phyloP scores from a whole-genome alignment of 2,888 invertebrate genomes.

The Ecliptopera silaceata region DNA sequence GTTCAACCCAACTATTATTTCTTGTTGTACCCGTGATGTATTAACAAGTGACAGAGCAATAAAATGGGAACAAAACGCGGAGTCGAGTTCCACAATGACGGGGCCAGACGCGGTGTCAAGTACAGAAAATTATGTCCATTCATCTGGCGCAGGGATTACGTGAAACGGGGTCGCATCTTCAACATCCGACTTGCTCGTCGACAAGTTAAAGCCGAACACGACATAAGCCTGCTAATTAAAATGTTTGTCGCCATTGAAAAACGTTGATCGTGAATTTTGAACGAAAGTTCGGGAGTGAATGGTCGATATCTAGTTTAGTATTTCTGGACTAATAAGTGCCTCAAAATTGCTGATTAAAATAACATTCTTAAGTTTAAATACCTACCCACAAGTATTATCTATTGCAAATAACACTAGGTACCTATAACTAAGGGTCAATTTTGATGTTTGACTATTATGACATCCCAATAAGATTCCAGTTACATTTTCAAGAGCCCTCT shows the following conservation, averaged over 20 bases:
- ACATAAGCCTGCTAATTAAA: conserved; percentile 57
- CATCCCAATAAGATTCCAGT: too few species aligned
- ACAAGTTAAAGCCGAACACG: conserved; percentile 60
- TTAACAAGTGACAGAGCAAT: conserved; percentile 63
- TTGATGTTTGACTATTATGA: too few species aligned
- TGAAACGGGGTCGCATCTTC: conserved; percentile 74
- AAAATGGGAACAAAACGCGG: conserved; percentile 68
- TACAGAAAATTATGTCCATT: conserved; percentile 82
- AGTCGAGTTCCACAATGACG: conserved; percentile 69
- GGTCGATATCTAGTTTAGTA: not conserved
- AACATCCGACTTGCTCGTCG: conserved; percentile 59
- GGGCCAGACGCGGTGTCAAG: conserved; percentile 74
- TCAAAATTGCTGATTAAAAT: too few species aligned
- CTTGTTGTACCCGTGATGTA: conserved; percentile 38
- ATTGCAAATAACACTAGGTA: too few species aligned
- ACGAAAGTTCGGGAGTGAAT: not conserved
- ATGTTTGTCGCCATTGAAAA: conserved; percentile 43
- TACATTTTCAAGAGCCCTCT: too few species aligned
- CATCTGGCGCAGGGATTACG: conserved; percentile 74
- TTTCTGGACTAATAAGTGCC: not conserved
- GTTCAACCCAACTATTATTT: not conserved
- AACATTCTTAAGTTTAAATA: too few species aligned
- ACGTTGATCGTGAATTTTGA: conserved; percentile 13
- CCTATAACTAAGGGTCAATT: too few species aligned
- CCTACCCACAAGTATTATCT: too few species aligned